A percentile compares a stretch with the other conserved stretches of the same genome.
phyloP scores from a whole-genome alignment of 2,113 vertebrate genomes.

The Pyrgilauda ruficollis region DNA sequence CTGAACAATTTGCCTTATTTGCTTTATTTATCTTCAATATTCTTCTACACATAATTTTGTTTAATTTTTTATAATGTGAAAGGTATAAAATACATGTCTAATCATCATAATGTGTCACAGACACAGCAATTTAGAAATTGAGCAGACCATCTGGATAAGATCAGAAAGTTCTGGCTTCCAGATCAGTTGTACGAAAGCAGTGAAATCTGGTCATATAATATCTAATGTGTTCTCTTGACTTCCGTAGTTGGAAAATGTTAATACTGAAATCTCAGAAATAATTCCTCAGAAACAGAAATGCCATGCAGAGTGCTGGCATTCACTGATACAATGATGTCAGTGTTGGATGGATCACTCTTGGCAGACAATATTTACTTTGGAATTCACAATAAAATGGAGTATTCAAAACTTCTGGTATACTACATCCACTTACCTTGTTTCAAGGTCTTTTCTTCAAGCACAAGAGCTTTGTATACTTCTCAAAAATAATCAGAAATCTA shows the following conservation, averaged over 20 bases:
- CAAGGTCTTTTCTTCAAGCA: background rate
- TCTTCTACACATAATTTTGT: background rate
- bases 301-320: background rate
- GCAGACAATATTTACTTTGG: background rate
- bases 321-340: background rate
- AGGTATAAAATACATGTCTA: background rate
- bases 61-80: background rate
- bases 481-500: background rate
- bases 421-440: background rate
- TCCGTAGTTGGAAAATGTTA: background rate
- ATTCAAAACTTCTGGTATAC: background rate
- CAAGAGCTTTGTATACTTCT: background rate
- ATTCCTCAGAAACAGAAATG: constrained; percentile 1
- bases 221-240: background rate
- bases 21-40: background rate
- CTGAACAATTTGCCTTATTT: background rate
- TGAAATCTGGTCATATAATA: background rate
- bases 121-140: background rate
- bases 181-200: background rate
- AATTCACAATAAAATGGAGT: background rate
- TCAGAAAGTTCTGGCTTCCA: background rate
- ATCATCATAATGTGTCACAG: background rate
- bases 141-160: constrained; percentile 18
- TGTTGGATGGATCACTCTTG: background rate
- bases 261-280: background rate